Evolutionary conservation across 2,888 invertebrate species (phyloP), one percentile per base, ranked within the genome.

Genomic region (Caenorhabditis sp.): DNA sequence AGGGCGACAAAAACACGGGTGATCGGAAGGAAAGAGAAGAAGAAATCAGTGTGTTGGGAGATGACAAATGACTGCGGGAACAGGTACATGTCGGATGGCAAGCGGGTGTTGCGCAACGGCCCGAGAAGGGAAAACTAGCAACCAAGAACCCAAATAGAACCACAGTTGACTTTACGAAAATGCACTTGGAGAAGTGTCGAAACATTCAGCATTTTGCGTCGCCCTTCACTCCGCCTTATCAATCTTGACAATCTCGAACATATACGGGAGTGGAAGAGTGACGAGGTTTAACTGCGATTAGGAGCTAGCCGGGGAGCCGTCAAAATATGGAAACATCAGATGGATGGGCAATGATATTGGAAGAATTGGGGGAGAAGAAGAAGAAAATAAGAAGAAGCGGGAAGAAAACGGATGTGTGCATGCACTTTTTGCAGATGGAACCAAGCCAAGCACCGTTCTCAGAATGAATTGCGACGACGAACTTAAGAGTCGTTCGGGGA

Each of bases 211-310:
- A 47, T 71, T 61, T 62, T 44, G 32, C n/a, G n/a, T n/a, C 24
- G 20, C 22, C 22, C 53, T 61, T 40, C 53, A 15, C 44, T 32
- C 47, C n/a, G 37, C 15, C 50, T 76, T 76, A 76, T 76, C 76
- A 61, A 37, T 28, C 40, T 11, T 67, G 56, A 18, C 40, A 67
- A 76, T 76, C 76, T 76, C 18, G 76, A 76, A 76, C 76, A 67
- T 76, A 74, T 65, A 50, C 47, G 74, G 51, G 61, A 40, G 22
- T 55, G 64, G 35, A 26, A 18, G 32, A 37, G 35, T 60, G 74
- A 64, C 51, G 67, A 60, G 67, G 76, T 76, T 76, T 76, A 76
- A 76, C 76, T 76, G 58, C 67, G 76, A 76, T 76, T 76, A 76
- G 67, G 67, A 32, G 32, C 32, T 32, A 32, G 32, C 32, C 32